Base-by-base conservation (phyloP, 2,888 invertebrate genomes). In the Scotopteryx bipunctaria region DNA sequence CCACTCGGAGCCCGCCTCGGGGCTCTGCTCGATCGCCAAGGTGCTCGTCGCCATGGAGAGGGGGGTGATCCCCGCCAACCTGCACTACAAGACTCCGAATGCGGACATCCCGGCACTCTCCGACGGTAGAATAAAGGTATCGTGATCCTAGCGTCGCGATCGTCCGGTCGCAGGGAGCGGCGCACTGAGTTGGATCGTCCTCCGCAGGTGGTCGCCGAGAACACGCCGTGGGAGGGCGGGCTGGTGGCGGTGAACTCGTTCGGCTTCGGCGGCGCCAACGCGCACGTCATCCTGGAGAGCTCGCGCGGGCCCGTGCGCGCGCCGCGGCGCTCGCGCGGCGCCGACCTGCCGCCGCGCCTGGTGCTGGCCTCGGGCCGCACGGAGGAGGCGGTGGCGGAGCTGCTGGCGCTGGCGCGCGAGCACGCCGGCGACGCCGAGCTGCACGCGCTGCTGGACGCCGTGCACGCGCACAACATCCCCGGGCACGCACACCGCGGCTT, bases 241-340 rank as follows among this genome's bases (percentile, higher is more conserved):
- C 92, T 97, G 53, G 94, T 97, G 42, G 98, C 95, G 14, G 86
- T 99, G 19, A 99, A 99, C 90, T 98, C 98, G 5, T 99, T 99
- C 83, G 99, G 99, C 11, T 99, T 99, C 86, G 99, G 99, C 57
- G 99, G 99, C 45, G 97, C 98, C 32, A 98, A 98, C 85, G 97
- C 96, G n/a, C 98, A 98, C 85, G 87, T 97, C 0, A 92, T 98
- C 63, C 91, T 98, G 8, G 94, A 95, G 76, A 95, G 97, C 3
- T 94, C 96, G 78, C 93, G 94, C 0, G 68, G 74, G 59, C 6
- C 33, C 6, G 63, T 52, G 58, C 94, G 94, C 41, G 50, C 94
- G 94, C 73, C 93, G 32, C 21, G 3, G 13, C 19, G 9, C 37
- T n/a, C 23, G 38, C 37, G 94, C 93, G 75, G 91, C 35, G 49